These are phyloP conservation scores for Sardina pilchardus DNA, from an alignment of 2,113 vertebrate species.

Conservation along the genomic window DNA sequence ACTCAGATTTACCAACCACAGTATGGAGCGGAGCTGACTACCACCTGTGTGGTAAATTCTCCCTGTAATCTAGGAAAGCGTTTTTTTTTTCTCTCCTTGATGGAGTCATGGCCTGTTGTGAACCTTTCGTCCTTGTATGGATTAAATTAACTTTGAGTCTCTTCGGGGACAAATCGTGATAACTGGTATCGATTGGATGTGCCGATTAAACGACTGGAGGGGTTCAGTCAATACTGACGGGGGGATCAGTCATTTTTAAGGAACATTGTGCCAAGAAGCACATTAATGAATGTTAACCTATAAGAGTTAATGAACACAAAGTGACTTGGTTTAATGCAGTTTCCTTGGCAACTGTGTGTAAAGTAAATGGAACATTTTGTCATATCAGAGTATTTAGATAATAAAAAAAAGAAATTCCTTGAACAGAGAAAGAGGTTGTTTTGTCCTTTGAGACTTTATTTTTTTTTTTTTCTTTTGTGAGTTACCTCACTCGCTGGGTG, in stretches of 20 bases:
- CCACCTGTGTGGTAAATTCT: not conserved
- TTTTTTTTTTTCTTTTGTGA: not conserved
- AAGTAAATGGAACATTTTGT: conserved; percentile 41
- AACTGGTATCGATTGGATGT: conserved; percentile 33
- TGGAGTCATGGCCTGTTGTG: conserved; percentile 3
- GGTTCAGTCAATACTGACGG: conserved; percentile 35
- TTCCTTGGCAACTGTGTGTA: conserved; percentile 48
- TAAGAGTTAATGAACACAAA: conserved; percentile 40
- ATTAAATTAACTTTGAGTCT: conserved; percentile 39
- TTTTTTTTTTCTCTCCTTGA: not conserved
- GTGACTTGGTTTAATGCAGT: conserved; percentile 41
- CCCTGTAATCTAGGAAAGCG: not conserved
- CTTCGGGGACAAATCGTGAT: conserved; percentile 37
- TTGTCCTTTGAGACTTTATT: not conserved
- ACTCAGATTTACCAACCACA: not conserved
- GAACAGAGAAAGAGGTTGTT: conserved; percentile 3
- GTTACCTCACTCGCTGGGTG: not conserved
- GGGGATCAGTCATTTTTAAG: conserved; percentile 42
- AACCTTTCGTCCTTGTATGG: conserved; percentile 27
- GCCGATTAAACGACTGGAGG: conserved; percentile 33
- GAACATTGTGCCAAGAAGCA: conserved; percentile 33
- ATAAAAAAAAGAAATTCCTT: conserved; percentile 20
- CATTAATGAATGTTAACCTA: conserved; percentile 30
- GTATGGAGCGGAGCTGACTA: not conserved
- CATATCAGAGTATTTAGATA: conserved; percentile 21